phyloP scores from a whole-genome alignment of 1,140 invertebrate species.

The Diorhabda carinulata region DNA sequence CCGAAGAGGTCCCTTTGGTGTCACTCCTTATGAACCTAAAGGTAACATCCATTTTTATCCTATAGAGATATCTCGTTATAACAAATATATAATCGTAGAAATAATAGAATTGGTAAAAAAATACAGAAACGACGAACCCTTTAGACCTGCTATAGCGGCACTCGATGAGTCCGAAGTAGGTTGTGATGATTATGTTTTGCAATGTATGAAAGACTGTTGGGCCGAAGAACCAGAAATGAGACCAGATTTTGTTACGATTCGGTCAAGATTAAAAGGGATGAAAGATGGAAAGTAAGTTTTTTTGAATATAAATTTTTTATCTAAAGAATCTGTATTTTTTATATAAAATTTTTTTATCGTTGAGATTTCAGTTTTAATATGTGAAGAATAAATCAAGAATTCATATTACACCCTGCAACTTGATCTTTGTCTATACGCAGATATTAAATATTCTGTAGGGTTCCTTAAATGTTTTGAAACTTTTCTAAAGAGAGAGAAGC shows the following conservation, averaged over 20 bases:
- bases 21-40: conserved; percentile 76
- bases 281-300: conserved; percentile 72
- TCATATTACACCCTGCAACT: too few species aligned
- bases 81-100: conserved; percentile 53
- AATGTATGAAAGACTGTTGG: conserved; percentile 83
- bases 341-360: too few species aligned
- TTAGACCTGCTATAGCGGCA: conserved; percentile 71
- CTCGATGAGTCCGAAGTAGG: conserved; percentile 61
- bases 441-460: too few species aligned
- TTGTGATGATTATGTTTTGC: conserved; percentile 72
- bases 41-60: conserved; percentile 51
- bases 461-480: too few species aligned
- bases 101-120: conserved; percentile 76
- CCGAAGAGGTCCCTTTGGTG: conserved; percentile 82
- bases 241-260: conserved; percentile 77
- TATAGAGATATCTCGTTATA: neutral
- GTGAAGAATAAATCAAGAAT: too few species aligned
- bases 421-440: too few species aligned
- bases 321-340: too few species aligned
- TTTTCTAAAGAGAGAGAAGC: too few species aligned
- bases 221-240: conserved; percentile 72
- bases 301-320: too few species aligned
- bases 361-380: too few species aligned
- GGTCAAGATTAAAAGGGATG: conserved; percentile 78
- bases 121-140: conserved; percentile 61